phyloP scores from a whole-genome alignment of 2,888 invertebrate genomes.

The Brenthis ino region DNA sequence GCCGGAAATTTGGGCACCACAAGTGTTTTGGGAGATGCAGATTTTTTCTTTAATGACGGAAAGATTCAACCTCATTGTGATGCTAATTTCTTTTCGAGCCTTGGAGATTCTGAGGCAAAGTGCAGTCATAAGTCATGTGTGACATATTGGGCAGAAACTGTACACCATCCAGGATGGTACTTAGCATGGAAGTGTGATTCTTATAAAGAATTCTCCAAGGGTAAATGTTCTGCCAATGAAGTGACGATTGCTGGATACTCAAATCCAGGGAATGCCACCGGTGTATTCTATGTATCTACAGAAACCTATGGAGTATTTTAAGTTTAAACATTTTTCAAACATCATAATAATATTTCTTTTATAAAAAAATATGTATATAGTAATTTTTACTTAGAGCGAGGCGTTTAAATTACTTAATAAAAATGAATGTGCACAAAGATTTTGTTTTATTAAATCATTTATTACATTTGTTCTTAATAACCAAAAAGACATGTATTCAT shows the following conservation, averaged over 20 bases:
- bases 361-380: no score
- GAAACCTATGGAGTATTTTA: conserved; percentile 53
- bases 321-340: background rate
- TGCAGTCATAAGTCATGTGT: conserved; percentile 75
- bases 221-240: conserved; percentile 62
- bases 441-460: no score
- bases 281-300: conserved; percentile 70
- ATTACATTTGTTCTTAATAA: no score
- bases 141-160: conserved; percentile 62
- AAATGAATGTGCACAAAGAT: no score
- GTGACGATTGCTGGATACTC: conserved; percentile 69
- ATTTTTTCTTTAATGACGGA: conserved; percentile 83
- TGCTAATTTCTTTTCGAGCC: conserved; percentile 59
- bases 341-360: background rate
- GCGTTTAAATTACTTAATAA: no score
- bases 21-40: conserved; percentile 78
- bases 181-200: conserved; percentile 67
- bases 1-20: conserved; percentile 79
- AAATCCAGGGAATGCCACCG: conserved; percentile 72
- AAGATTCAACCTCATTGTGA: conserved; percentile 80
- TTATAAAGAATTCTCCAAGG: conserved; percentile 60
- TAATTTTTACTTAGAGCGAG: no score
- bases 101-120: conserved; percentile 67
- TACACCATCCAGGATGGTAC: conserved; percentile 56
- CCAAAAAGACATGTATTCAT: no score